These are phyloP conservation scores for Gopherus flavomarginatus DNA, from an alignment of 2,113 vertebrate genomes.

Conservation along the genomic window DNA sequence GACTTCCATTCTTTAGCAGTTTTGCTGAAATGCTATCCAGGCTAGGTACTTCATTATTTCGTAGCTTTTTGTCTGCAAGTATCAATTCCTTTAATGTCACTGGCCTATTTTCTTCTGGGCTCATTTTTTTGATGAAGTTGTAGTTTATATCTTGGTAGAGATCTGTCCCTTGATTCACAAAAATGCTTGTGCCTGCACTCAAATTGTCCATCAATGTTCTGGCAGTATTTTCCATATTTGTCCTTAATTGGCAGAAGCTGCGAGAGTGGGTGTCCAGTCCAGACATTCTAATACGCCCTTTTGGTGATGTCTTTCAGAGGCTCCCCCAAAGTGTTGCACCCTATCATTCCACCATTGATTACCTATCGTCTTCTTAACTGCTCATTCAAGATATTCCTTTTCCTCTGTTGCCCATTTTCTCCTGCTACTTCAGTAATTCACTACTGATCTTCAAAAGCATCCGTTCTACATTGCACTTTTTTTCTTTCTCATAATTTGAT, in stretches of 20 bases:
- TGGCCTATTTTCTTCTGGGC: too few species aligned
- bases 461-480: not conserved
- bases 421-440: not conserved
- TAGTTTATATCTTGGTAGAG: too few species aligned
- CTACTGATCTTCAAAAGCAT: not conserved
- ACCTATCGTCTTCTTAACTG: not conserved
- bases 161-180: too few species aligned
- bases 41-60: too few species aligned
- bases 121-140: too few species aligned
- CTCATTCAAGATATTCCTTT: not conserved
- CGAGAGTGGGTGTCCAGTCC: not conserved
- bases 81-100: too few species aligned
- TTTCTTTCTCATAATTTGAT: not conserved
- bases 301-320: not conserved
- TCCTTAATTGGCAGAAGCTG: not conserved
- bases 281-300: not conserved
- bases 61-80: too few species aligned
- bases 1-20: too few species aligned
- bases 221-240: not conserved
- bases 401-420: not conserved
- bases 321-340: not conserved
- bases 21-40: too few species aligned
- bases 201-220: not conserved
- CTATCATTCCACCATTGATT: not conserved
- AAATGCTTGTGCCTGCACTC: too few species aligned